Evolutionary conservation across 2,113 vertebrate genomes (phyloP).

Genomic region (Datnioides undecimradiatus): DNA sequence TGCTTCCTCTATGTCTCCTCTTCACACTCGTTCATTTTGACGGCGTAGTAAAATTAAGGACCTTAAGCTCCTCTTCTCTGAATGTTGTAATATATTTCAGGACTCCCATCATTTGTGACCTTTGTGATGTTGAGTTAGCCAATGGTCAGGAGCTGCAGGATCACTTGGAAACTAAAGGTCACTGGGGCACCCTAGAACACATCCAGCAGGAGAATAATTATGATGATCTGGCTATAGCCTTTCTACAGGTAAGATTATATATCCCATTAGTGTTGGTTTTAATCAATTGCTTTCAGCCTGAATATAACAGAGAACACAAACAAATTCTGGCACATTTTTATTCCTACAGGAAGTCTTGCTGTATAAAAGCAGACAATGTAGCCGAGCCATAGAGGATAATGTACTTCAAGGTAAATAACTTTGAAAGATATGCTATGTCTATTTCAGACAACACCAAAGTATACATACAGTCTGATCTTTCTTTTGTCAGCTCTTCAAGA

Average conservation of each 20-base stretch:
- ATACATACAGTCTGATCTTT: neutral
- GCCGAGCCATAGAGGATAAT: conserved; percentile 57
- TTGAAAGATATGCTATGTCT: neutral
- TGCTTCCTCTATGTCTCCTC: neutral
- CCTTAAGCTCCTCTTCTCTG: neutral
- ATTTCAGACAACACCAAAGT: neutral
- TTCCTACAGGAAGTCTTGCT: conserved; percentile 69
- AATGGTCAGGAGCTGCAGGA: conserved; percentile 70
- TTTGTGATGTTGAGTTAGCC: conserved; percentile 68
- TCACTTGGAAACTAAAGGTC: conserved; percentile 71
- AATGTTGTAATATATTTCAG: conserved; percentile 29
- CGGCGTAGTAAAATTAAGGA: neutral
- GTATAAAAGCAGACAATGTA: conserved; percentile 61
- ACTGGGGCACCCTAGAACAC: conserved; percentile 77
- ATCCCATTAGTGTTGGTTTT: neutral
- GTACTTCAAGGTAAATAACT: conserved; percentile 57
- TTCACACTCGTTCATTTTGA: neutral
- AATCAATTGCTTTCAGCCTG: neutral
- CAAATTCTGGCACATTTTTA: neutral
- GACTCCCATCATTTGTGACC: conserved; percentile 67
- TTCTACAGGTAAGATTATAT: conserved; percentile 69
- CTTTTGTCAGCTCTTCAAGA: conserved; percentile 67
- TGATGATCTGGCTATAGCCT: conserved; percentile 72
- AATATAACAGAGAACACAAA: neutral
- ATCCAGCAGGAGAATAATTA: conserved; percentile 76